Base-by-base conservation (phyloP, 2,113 vertebrate genomes). In the Protomyctophum bolini region DNA sequence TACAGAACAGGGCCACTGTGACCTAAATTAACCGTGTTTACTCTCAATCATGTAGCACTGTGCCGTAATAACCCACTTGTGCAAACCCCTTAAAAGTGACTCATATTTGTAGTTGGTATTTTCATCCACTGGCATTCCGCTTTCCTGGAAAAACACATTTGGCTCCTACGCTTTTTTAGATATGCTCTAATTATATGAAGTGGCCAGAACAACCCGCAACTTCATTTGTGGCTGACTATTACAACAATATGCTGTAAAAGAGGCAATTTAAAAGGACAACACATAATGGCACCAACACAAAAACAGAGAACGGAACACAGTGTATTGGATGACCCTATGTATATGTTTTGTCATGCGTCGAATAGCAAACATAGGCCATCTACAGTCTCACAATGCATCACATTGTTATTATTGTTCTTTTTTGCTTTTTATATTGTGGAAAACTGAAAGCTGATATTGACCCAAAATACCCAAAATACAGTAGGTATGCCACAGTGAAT, bases 121-220 rank as follows among this genome's bases (percentile, higher is more conserved):
- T 66, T 55, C 73, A 57, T 75, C 56, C 54, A 63, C 61, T 59
- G 67, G 70, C 73, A 71, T 68, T 72, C 55, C 45, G 50, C 51
- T 63, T 58, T 47, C 49, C 12, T 10, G 29, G 62, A 70, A 83
- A 74, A 73, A 59, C 57, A 66, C 78, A 81, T 85, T 41, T 73
- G 72, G 73, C 68, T 67, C 79, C 15, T 76, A 7, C 71, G 66
- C 69, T 50, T 75, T 21, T 68, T 80, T n/a, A 87, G 81, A 63
- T 78, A 51, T 71, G 69, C 65, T 67, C 63, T 74, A 11, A 72
- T 68, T 79, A 57, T 70, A 70, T 29, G 73, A 52, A 57, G n/a
- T 4, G 81, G 77, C 57, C 70, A 66, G 77, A 73, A 83, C 64
- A 87, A 76, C 50, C 2, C 68, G 81, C 84, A 79, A 68, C 72